Percentiles rank a stretch among this genome's conserved stretches.
phyloP scores from a whole-genome alignment of 2,797 vertebrate genomes.

The Gouania willdenowi region DNA sequence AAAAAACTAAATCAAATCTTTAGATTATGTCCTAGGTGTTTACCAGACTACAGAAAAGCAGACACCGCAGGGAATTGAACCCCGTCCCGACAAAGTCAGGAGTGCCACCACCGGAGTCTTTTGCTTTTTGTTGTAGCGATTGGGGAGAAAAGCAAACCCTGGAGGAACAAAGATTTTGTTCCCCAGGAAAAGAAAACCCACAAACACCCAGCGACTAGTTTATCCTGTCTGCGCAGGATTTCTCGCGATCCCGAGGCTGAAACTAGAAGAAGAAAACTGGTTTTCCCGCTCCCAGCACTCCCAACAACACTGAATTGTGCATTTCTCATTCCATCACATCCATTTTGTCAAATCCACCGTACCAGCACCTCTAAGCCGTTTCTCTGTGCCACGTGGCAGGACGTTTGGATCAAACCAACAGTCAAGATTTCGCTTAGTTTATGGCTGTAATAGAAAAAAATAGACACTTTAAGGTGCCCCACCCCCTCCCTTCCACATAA shows the following conservation, averaged over 20 bases:
- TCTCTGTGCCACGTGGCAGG: slow-evolving; percentile 31
- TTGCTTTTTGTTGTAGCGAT: slow-evolving; percentile 86
- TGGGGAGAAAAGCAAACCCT: slow-evolving; percentile 93
- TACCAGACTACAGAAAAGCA: slow-evolving; percentile 68
- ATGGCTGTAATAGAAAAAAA: slow-evolving; percentile 64
- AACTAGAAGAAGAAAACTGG: slow-evolving; percentile 68
- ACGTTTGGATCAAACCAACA: slow-evolving; percentile 23
- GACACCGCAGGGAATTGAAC: slow-evolving; percentile 90
- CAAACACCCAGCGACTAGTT: slow-evolving; percentile 50
- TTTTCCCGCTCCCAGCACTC: slow-evolving; percentile 50
- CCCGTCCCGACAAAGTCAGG: slow-evolving; percentile 81
- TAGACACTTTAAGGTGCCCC: slow-evolving; percentile 56
- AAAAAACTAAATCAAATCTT: too few relatives aligned
- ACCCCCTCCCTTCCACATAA: slow-evolving; percentile 2
- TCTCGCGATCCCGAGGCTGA: slow-evolving; percentile 62
- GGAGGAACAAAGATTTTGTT: slow-evolving; percentile 85
- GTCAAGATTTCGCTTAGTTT: slow-evolving; percentile 17
- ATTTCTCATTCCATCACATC: slow-evolving; percentile 8
- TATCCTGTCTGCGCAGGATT: slow-evolving; percentile 39
- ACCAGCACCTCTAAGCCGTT: slow-evolving; percentile 41
- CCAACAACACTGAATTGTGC: slow-evolving; percentile 36
- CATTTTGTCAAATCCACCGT: slow-evolving; percentile 29
- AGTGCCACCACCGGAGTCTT: slow-evolving; percentile 92
- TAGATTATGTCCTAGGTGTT: too few relatives aligned
- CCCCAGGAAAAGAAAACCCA: slow-evolving; percentile 95